Percentiles rank a stretch among this genome's conserved stretches.
Conservation (phyloP, 2,797 vertebrate genomes). For the Microchirus variegatus region DNA sequence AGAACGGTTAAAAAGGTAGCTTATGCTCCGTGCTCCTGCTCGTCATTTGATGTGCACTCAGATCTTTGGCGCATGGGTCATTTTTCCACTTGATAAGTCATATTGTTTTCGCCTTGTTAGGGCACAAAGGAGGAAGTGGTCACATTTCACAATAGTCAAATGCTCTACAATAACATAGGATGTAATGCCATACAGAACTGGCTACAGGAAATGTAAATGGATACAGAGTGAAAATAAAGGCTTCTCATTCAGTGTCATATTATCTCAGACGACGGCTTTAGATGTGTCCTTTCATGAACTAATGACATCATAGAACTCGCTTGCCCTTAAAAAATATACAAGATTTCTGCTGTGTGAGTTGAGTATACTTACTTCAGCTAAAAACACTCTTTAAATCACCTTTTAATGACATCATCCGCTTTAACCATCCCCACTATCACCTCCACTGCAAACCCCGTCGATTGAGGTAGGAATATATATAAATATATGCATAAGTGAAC, state of each 20-base stretch:
- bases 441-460: too few species aligned
- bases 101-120: slow-evolving; percentile 56
- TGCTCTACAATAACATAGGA: slow-evolving; percentile 50
- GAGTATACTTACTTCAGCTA: too few species aligned
- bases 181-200: slow-evolving; percentile 41
- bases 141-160: slow-evolving; percentile 52
- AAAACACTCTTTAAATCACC: too few species aligned
- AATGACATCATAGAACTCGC: background rate
- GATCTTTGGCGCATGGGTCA: slow-evolving; percentile 37
- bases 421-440: too few species aligned
- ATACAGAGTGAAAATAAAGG: slow-evolving; percentile 31
- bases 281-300: slow-evolving; percentile 12
- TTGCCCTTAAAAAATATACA: background rate
- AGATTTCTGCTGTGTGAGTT: too few species aligned
- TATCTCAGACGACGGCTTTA: slow-evolving; percentile 4
- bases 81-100: slow-evolving; percentile 56
- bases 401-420: too few species aligned
- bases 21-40: slow-evolving; percentile 39
- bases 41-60: slow-evolving; percentile 45
- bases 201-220: slow-evolving; percentile 52
- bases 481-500: too few species aligned
- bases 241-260: slow-evolving; percentile 33
- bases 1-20: slow-evolving; percentile 50
- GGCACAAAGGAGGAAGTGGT: slow-evolving; percentile 53
- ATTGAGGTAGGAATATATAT: too few species aligned